Evolutionary conservation across 2,888 invertebrate genomes (phyloP).

Genomic region (Heliconius sara): DNA sequence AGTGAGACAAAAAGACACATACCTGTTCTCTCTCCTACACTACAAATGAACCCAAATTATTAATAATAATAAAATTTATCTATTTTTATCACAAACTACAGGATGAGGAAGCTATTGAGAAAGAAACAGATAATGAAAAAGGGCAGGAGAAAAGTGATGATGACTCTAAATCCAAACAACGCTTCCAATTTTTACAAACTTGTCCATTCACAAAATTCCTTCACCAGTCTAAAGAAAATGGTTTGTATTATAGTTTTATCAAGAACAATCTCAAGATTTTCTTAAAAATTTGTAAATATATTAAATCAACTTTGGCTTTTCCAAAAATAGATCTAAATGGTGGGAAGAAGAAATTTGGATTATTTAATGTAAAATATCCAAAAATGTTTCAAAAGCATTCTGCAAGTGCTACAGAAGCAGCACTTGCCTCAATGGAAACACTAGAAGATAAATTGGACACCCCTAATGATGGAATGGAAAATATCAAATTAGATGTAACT

Average conservation of each 20-base stretch:
- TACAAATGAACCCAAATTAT: too few relatives aligned
- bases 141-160: slow-evolving; percentile 61
- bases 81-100: slow-evolving; percentile 55
- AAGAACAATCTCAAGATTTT: background rate
- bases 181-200: slow-evolving; percentile 72
- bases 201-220: slow-evolving; percentile 73
- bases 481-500: slow-evolving; percentile 86
- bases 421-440: slow-evolving; percentile 92
- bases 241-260: slow-evolving; percentile 51
- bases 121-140: slow-evolving; percentile 71
- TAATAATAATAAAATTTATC: background rate
- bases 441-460: slow-evolving; percentile 89
- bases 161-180: slow-evolving; percentile 66
- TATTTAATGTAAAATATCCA: slow-evolving; percentile 70
- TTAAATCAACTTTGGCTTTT: slow-evolving; percentile 30
- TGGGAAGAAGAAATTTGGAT: slow-evolving; percentile 51
- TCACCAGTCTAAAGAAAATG: slow-evolving; percentile 67
- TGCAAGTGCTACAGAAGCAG: slow-evolving; percentile 85
- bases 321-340: slow-evolving; percentile 57
- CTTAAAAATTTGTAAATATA: background rate
- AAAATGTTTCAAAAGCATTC: slow-evolving; percentile 84
- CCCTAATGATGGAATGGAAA: slow-evolving; percentile 90
- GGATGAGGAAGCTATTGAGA: slow-evolving; percentile 71
- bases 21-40: too few relatives aligned
- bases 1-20: too few relatives aligned